Conservation (phyloP, 2,113 vertebrate genomes). For the Cynopterus brachyotis region DNA sequence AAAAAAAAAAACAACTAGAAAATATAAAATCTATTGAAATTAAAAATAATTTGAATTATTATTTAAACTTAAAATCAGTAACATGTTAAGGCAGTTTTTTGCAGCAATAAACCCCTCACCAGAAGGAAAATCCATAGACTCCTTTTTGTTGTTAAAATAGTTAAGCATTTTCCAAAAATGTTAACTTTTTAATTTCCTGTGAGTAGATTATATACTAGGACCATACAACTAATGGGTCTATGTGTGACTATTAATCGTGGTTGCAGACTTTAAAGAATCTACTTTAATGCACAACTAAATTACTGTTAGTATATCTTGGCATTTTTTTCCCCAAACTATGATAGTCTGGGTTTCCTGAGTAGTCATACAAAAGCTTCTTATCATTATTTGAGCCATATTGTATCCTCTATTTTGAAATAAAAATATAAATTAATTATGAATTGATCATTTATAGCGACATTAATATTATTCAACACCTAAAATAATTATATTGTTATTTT, state of each 20-base stretch:
- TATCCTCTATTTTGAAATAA: conserved; percentile 41
- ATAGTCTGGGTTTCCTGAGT: not conserved
- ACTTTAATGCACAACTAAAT: conserved; percentile 12
- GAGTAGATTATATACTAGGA: not conserved
- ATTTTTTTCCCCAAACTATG: not conserved
- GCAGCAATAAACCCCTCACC: not conserved
- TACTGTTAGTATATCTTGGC: not conserved
- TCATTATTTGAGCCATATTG: not conserved
- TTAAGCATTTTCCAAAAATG: not conserved
- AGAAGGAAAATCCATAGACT: not conserved
- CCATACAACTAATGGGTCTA: not conserved
- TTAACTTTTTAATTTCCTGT: not conserved
- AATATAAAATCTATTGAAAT: not conserved
- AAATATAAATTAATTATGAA: not conserved
- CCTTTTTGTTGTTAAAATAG: not conserved
- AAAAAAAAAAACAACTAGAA: not conserved
- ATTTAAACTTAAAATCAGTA: not conserved
- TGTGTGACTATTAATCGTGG: not conserved
- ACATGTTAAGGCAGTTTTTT: conserved; percentile 5
- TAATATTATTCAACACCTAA: conserved; percentile 74
- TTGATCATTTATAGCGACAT: conserved; percentile 64
- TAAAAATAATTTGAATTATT: conserved; percentile 12
- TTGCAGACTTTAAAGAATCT: not conserved
- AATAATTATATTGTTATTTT: conserved; percentile 77
- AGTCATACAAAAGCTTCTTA: conserved; percentile 4